Conservation (phyloP, 2,113 vertebrate genomes). For the Danionella cerebrum region DNA sequence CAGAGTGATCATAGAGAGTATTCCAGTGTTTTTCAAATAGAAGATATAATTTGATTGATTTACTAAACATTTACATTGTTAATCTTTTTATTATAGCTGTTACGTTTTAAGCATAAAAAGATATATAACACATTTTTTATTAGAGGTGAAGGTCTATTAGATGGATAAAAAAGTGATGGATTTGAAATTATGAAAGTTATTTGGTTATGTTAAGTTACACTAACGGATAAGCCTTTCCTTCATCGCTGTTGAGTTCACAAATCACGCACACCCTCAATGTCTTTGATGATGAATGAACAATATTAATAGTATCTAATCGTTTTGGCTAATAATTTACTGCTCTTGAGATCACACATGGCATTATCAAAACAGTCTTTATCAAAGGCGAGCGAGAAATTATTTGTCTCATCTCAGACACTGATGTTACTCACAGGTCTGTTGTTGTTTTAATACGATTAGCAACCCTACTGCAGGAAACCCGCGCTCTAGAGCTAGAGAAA, state of each 20-base stretch:
- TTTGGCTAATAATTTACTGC: conserved; percentile 35
- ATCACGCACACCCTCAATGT: not conserved
- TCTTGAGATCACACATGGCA: conserved; percentile 50
- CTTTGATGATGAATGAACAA: not conserved
- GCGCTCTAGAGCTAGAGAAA: not conserved
- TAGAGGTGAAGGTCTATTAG: too few relatives aligned
- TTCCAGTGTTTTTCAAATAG: too few relatives aligned
- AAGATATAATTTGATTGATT: too few relatives aligned
- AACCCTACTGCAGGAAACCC: not conserved
- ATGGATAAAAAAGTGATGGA: too few relatives aligned
- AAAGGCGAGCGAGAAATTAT: conserved; percentile 23
- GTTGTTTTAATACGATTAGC: conserved; percentile 17
- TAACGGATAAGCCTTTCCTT: too few relatives aligned
- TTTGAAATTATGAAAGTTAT: too few relatives aligned
- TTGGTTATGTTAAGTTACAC: too few relatives aligned
- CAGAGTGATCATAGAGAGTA: too few relatives aligned
- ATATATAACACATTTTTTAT: too few relatives aligned
- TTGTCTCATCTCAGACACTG: conserved; percentile 5
- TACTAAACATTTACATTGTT: too few relatives aligned
- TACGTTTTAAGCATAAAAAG: too few relatives aligned
- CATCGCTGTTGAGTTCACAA: conserved; percentile 1
- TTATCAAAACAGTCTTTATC: conserved; percentile 32
- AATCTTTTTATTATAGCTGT: too few relatives aligned
- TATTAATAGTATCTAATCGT: conserved; percentile 19
- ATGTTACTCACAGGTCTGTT: conserved; percentile 22